Percentiles rank a stretch among this genome's conserved stretches.
Conservation (phyloP, 1,140 invertebrate genomes). For the Planococcus citri region DNA sequence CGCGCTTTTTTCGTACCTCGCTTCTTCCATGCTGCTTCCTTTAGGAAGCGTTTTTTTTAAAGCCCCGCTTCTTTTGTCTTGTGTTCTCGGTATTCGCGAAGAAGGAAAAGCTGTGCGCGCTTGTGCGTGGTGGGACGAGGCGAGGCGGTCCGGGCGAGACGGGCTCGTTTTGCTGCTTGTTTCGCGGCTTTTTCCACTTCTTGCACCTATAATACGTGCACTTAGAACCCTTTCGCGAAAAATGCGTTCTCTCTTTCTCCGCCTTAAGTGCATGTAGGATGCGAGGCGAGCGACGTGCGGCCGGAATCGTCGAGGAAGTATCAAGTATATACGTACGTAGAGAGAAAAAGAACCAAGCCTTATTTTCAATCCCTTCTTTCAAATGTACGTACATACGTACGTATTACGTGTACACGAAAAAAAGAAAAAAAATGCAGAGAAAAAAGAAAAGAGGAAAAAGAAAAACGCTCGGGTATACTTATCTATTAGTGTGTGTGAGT, state of each 20-base stretch:
- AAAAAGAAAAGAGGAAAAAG: slow-evolving; percentile 12
- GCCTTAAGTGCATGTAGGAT: not conserved
- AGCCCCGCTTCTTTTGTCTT: slow-evolving; percentile 1
- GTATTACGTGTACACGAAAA: no score
- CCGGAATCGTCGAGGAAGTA: slow-evolving; percentile 4
- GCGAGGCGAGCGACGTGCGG: no score
- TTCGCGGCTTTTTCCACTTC: slow-evolving; percentile 19
- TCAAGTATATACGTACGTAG: slow-evolving; percentile 3
- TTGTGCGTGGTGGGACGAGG: no score
- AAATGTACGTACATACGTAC: not conserved
- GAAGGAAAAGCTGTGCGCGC: not conserved
- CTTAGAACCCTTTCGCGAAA: slow-evolving; percentile 19
- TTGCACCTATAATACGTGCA: slow-evolving; percentile 19
- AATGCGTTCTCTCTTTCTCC: slow-evolving; percentile 11
- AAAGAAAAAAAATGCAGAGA: no score
- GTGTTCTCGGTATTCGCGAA: not conserved
- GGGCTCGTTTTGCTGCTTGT: not conserved
- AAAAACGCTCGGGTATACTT: slow-evolving; percentile 14
- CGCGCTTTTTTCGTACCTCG: not conserved
- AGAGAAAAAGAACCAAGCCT: slow-evolving; percentile 14
- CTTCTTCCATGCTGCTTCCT: not conserved
- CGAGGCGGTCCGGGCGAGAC: not conserved
- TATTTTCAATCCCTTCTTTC: slow-evolving; percentile 19
- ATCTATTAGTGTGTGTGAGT: slow-evolving; percentile 16
- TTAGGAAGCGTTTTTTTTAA: not conserved